These are phyloP conservation scores for Limnephilus rhombicus DNA, from an alignment of 2,888 invertebrate genomes.

Conservation along the genomic window DNA sequence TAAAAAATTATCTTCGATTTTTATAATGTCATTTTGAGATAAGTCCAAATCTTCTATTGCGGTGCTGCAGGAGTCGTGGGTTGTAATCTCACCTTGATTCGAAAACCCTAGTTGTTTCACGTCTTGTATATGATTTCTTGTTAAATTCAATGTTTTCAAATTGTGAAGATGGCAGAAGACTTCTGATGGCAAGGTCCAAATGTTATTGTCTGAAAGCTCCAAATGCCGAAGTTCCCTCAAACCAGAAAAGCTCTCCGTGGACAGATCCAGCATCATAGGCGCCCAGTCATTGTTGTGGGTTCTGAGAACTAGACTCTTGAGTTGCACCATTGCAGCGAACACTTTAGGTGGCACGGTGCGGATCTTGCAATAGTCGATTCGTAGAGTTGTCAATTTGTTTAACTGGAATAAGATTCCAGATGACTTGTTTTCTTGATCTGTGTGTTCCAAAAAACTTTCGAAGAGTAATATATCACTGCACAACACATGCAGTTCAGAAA, in stretches of 20 bases:
- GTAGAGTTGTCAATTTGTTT: constrained; percentile 82
- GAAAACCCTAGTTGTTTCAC: constrained; percentile 85
- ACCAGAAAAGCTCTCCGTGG: constrained; percentile 83
- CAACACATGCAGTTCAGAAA: constrained; percentile 82
- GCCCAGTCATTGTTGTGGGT: constrained; percentile 90
- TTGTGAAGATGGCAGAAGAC: constrained; percentile 85
- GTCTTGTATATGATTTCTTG: constrained; percentile 88
- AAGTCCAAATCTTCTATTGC: constrained; percentile 84
- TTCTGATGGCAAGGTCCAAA: constrained; percentile 85
- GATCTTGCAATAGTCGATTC: constrained; percentile 87
- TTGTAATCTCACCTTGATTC: constrained; percentile 80
- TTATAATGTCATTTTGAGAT: constrained; percentile 85
- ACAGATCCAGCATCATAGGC: constrained; percentile 85
- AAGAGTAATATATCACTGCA: constrained; percentile 87
- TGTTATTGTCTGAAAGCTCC: constrained; percentile 86
- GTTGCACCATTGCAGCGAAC: constrained; percentile 82
- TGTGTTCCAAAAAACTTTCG: constrained; percentile 81
- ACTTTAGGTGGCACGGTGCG: constrained; percentile 84
- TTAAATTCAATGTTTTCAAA: constrained; percentile 84
- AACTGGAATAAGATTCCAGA: constrained; percentile 78
- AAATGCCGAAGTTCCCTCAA: constrained; percentile 83
- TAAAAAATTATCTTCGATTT: constrained; percentile 83
- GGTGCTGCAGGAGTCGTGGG: constrained; percentile 81
- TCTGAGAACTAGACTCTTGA: constrained; percentile 83
- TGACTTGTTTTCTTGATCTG: constrained; percentile 73